Base-by-base conservation (phyloP, 2,113 vertebrate species). In the Typhlomys cinereus region DNA sequence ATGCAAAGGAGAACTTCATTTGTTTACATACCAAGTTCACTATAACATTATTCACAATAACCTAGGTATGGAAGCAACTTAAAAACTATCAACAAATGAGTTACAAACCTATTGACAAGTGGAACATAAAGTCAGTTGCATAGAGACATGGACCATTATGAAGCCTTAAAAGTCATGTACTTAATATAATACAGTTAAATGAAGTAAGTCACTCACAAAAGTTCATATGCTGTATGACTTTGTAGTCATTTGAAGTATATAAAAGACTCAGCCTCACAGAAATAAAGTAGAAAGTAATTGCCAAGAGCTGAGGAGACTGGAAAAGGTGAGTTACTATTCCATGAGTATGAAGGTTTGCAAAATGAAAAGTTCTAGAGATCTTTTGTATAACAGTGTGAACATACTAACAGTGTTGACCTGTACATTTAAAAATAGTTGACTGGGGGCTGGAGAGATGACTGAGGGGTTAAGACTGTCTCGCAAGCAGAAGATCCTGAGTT, bases 171-270 rank as follows among this genome's bases (percentile, higher is more conserved):
- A 86, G 73, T 91, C 17, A 17, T 67, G 25, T 67, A 4, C 6
- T 89, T 39, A 89, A 70, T 25, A 59, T 88, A 64, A 44, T 79
- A n/a, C n/a, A n/a, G 50, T 18, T 91, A 85, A 82, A 41, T 78
- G 67, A 90, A 75, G 74, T 64, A 76, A 94, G 34, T 52, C 61
- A 85, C 36, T 90, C 79, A 80, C 2, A 76, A 66, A 78, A 90
- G 50, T n/a, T 59, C 66, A 76, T 90, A 76, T 74, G 46, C 39
- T 80, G 6, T 59, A 31, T 64, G 66, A 70, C 21, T 69, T n/a
- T n/a, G 36, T 14, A 79, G 20, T 57, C 18, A 70, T 52, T 39
- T 69, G 27, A 94, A 91, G 41, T 67, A 70, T 90, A 75, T 75
- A 61, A 88, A 39, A 23, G 41, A 29, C 15, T 71, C 39, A 29